These are phyloP conservation scores for Chrysochloris asiatica DNA, from an alignment of 2,113 vertebrate genomes.

Conservation along the genomic window DNA sequence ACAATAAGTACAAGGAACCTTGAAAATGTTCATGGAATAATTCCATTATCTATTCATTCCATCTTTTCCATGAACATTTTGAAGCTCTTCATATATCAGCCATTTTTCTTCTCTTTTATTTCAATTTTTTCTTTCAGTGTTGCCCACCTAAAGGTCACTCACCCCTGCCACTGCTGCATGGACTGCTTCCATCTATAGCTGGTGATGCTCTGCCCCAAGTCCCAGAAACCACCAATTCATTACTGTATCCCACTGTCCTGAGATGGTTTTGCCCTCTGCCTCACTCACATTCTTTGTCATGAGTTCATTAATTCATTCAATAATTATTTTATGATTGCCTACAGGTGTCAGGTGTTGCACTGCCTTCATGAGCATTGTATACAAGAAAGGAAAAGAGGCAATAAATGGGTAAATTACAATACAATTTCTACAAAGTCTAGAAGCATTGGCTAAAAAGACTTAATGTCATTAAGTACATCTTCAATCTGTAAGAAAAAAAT, in stretches of 20 bases:
- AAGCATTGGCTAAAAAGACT: background rate
- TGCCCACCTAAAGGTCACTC: background rate
- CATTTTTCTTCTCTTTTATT: background rate
- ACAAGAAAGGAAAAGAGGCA: background rate
- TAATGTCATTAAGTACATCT: background rate
- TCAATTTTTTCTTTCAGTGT: too few species aligned
- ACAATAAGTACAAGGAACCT: too few species aligned
- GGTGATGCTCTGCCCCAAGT: background rate
- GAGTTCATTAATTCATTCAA: background rate
- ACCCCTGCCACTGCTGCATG: background rate
- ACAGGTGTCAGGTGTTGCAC: background rate
- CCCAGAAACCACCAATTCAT: background rate
- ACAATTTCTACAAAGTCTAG: background rate
- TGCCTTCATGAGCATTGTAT: background rate
- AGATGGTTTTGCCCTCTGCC: background rate
- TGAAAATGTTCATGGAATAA: too few species aligned
- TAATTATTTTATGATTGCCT: background rate
- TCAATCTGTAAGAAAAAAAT: background rate
- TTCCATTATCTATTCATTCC: too few species aligned
- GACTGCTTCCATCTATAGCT: accelerated
- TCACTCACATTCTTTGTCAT: background rate
- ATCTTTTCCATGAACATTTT: too few species aligned
- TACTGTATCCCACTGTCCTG: background rate
- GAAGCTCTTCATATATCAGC: too few species aligned
- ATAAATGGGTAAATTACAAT: background rate